These are phyloP conservation scores for Sceloporus undulatus DNA, from an alignment of 2,113 vertebrate species.

Conservation along the genomic window DNA sequence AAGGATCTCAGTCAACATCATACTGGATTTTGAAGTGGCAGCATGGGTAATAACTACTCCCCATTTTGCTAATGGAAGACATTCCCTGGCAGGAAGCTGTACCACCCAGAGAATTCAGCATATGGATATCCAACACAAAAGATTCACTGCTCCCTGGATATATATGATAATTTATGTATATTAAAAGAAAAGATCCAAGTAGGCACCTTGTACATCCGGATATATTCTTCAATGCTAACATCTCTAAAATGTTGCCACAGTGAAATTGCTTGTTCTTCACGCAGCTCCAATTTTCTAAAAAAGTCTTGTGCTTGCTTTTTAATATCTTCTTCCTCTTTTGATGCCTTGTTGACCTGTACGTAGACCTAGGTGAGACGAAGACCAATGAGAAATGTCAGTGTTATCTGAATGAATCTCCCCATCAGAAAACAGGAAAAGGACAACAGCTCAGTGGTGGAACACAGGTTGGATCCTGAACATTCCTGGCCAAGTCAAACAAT, in stretches of 20 bases:
- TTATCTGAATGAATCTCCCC: background rate
- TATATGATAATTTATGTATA: conserved; percentile 8
- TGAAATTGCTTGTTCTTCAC: conserved; percentile 79
- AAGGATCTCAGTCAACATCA: too few species aligned
- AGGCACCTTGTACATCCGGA: conserved; percentile 88
- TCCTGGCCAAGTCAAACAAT: too few species aligned
- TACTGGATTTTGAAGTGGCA: background rate
- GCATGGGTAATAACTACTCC: background rate
- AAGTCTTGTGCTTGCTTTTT: conserved; percentile 85
- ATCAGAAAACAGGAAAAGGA: conserved; percentile 19
- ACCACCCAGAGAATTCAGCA: background rate
- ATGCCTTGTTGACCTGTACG: conserved; percentile 89
- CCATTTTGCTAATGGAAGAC: background rate
- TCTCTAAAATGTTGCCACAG: conserved; percentile 92
- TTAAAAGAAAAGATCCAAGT: conserved; percentile 2
- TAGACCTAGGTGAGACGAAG: conserved; percentile 83
- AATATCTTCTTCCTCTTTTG: conserved; percentile 80
- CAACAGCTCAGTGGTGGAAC: too few species aligned
- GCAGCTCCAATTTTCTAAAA: conserved; percentile 87
- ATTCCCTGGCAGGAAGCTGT: background rate
- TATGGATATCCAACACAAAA: conserved; percentile 15
- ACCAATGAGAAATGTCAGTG: conserved; percentile 5
- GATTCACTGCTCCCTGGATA: background rate
- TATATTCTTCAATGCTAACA: conserved; percentile 91
- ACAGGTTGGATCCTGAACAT: background rate